Conservation (phyloP, 2,113 vertebrate genomes). For the Tinamus guttatus region DNA sequence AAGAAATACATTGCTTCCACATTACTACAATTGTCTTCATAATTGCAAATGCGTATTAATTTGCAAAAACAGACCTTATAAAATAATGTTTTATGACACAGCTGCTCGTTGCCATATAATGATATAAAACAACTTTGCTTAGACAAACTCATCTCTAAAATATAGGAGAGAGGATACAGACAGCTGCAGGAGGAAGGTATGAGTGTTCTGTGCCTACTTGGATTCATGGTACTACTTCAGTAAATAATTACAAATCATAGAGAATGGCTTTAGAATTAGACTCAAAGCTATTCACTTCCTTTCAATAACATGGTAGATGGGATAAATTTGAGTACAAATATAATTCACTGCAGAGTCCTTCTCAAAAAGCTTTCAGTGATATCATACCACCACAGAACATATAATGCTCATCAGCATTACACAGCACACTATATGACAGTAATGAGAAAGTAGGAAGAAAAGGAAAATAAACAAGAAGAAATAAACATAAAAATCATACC, state of each 20-base stretch:
- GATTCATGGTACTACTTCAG: not conserved
- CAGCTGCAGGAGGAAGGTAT: not conserved
- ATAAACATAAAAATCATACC: slow-evolving; percentile 69
- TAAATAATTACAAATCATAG: not conserved
- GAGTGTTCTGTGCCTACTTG: not conserved
- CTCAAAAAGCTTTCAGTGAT: not conserved
- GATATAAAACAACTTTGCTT: not conserved
- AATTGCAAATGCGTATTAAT: not conserved
- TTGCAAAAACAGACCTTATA: not conserved
- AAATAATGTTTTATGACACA: not conserved
- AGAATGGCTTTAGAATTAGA: not conserved
- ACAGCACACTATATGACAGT: not conserved
- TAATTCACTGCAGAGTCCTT: not conserved
- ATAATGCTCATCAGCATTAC: not conserved
- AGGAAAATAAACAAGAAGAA: not conserved
- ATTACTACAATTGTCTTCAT: not conserved
- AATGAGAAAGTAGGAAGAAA: not conserved
- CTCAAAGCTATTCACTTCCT: not conserved
- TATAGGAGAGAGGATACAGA: not conserved
- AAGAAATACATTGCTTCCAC: not conserved
- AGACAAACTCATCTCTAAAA: not conserved
- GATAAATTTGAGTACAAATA: not conserved
- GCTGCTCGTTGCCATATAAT: not conserved
- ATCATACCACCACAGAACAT: not conserved
- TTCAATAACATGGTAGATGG: not conserved